Evolutionary conservation across 2,888 invertebrate genomes (phyloP).

Genomic region (Pollenia labialis): DNA sequence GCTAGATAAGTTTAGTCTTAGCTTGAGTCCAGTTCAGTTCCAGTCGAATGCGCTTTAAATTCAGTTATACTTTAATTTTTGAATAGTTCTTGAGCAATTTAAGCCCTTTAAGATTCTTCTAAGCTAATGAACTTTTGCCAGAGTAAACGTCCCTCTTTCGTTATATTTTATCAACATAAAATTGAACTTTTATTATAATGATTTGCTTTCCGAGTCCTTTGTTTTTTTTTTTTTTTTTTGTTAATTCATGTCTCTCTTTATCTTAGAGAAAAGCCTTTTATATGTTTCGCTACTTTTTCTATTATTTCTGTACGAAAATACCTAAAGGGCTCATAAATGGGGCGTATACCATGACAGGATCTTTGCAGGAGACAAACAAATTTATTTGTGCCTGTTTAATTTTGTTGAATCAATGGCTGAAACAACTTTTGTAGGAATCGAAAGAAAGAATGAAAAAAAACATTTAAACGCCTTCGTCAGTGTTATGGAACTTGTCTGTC

Average conservation of each 20-base stretch:
- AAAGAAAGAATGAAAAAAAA: neutral
- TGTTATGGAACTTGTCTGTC: neutral
- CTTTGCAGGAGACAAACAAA: neutral
- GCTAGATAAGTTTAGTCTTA: no score
- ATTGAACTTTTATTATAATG: constrained; percentile 47
- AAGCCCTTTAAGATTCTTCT: neutral
- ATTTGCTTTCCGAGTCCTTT: neutral
- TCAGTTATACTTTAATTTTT: neutral
- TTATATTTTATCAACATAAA: constrained; percentile 11
- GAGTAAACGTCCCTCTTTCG: neutral
- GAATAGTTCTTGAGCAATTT: neutral
- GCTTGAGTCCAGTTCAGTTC: no score
- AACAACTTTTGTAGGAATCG: neutral
- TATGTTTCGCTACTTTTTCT: neutral
- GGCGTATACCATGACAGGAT: constrained; percentile 28
- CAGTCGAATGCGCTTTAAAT: no score
- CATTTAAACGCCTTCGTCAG: constrained; percentile 29
- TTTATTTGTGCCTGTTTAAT: neutral
- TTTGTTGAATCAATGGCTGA: neutral
- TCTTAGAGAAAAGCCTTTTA: constrained; percentile 15
- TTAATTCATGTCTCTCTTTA: constrained; percentile 9
- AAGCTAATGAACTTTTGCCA: constrained; percentile 17
- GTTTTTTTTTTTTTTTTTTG: neutral
- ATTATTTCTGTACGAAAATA: constrained; percentile 8
- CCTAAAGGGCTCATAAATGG: constrained; percentile 44